A percentile compares a stretch with the other conserved stretches of the same genome.
phyloP scores from a whole-genome alignment of 64 coral and sea anemone species.

The Actinia tenebrosa region DNA sequence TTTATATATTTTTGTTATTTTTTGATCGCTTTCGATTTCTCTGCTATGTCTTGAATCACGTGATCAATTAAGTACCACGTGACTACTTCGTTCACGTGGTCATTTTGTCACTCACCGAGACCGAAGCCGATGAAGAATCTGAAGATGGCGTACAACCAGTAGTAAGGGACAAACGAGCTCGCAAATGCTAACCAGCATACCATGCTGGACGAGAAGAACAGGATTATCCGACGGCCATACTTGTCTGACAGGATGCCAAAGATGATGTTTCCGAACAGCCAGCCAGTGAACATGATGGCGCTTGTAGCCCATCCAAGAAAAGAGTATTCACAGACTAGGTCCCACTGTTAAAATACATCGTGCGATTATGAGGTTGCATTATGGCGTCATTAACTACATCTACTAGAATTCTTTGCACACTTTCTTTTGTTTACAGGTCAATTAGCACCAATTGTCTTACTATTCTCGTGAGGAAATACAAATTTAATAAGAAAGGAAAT shows the following conservation, averaged over 20 bases:
- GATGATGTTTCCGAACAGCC: conserved; percentile 79
- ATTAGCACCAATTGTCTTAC: too few species aligned
- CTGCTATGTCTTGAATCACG: neutral
- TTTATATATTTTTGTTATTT: too few species aligned
- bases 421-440: too few species aligned
- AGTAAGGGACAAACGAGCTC: conserved; percentile 83
- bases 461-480: too few species aligned
- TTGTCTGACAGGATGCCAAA: conserved; percentile 90
- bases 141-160: conserved; percentile 65
- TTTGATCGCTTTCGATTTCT: too few species aligned
- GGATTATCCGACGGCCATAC: conserved; percentile 77
- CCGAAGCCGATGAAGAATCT: conserved; percentile 90
- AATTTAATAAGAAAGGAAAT: too few species aligned
- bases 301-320: conserved; percentile 52
- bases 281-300: conserved; percentile 72
- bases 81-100: neutral
- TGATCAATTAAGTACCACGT: too few species aligned
- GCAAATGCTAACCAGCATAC: conserved; percentile 85
- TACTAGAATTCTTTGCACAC: too few species aligned
- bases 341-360: conserved; percentile 45
- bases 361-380: neutral
- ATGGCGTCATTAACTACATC: too few species aligned
- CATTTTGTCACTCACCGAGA: conserved; percentile 42
- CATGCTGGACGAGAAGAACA: conserved; percentile 63
- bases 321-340: conserved; percentile 59